Conservation (phyloP, 2,888 invertebrate species). For the Ophion costatus region DNA sequence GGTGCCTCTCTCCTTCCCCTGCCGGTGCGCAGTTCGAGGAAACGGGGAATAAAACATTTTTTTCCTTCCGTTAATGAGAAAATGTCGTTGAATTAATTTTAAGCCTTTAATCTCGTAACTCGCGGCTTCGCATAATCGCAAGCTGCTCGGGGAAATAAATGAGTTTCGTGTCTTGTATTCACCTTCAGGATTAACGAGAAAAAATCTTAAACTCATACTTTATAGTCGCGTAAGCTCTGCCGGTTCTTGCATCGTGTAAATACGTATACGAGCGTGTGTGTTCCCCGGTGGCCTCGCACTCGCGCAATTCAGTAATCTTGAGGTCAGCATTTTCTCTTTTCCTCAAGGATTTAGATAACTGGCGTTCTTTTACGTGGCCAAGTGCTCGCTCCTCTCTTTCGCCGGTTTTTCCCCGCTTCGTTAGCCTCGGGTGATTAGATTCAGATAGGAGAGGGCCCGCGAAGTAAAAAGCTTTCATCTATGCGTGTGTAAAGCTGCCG, state of each 20-base stretch:
- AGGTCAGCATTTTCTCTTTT: slow-evolving; percentile 56
- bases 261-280: slow-evolving; percentile 22
- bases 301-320: slow-evolving; percentile 58
- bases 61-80: slow-evolving; percentile 61
- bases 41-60: slow-evolving; percentile 49
- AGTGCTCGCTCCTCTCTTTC: slow-evolving; percentile 50
- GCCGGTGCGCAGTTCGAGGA: slow-evolving; percentile 34
- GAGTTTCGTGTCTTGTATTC: slow-evolving; percentile 55
- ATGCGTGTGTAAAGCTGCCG: slow-evolving; percentile 49
- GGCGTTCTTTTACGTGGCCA: slow-evolving; percentile 48
- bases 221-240: slow-evolving; percentile 57
- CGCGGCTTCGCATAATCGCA: slow-evolving; percentile 10
- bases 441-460: slow-evolving; percentile 50
- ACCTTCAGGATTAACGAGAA: slow-evolving; percentile 26
- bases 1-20: slow-evolving; percentile 25
- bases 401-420: slow-evolving; percentile 60
- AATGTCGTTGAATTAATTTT: slow-evolving; percentile 52
- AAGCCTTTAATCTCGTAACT: slow-evolving; percentile 48
- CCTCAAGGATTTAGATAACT: slow-evolving; percentile 66
- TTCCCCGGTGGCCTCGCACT: slow-evolving; percentile 24
- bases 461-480: slow-evolving; percentile 46
- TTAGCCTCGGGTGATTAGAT: slow-evolving; percentile 64
- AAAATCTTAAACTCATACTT: slow-evolving; percentile 57
- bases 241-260: background rate
- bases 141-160: slow-evolving; percentile 30